Conservation (phyloP, 2,888 invertebrate species). For the Amphipyra berbera region DNA sequence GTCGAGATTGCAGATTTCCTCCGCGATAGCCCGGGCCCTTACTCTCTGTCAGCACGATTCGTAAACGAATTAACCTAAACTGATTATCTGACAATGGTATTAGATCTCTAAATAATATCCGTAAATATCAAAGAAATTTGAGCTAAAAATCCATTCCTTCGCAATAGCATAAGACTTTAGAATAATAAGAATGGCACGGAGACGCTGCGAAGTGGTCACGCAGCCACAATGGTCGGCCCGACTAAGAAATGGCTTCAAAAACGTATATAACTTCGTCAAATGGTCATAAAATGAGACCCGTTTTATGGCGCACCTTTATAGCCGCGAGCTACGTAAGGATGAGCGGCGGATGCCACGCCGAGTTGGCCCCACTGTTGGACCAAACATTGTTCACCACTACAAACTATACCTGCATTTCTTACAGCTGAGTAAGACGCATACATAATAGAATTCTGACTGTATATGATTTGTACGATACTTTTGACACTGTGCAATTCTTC, state of each 20-base stretch:
- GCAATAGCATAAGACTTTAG: conserved; percentile 70
- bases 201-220: conserved; percentile 76
- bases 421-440: conserved; percentile 50
- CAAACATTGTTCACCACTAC: conserved; percentile 60
- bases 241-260: conserved; percentile 86
- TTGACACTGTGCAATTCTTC: conserved; percentile 35
- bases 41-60: conserved; percentile 84
- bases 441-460: conserved; percentile 49
- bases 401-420: conserved; percentile 52
- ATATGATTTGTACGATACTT: conserved; percentile 33
- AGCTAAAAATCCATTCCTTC: conserved; percentile 66
- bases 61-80: conserved; percentile 80
- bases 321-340: conserved; percentile 83
- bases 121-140: conserved; percentile 61
- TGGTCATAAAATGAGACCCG: conserved; percentile 87
- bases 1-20: conserved; percentile 85
- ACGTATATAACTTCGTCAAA: conserved; percentile 88
- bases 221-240: conserved; percentile 80
- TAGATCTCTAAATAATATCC: conserved; percentile 68
- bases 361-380: conserved; percentile 65
- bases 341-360: conserved; percentile 76
- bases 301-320: conserved; percentile 88
- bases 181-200: conserved; percentile 76
- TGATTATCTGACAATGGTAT: conserved; percentile 77
- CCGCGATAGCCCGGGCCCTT: conserved; percentile 79